Evolutionary conservation across 2,797 vertebrate genomes (phyloP).

Genomic region (Anniella stebbinsi): DNA sequence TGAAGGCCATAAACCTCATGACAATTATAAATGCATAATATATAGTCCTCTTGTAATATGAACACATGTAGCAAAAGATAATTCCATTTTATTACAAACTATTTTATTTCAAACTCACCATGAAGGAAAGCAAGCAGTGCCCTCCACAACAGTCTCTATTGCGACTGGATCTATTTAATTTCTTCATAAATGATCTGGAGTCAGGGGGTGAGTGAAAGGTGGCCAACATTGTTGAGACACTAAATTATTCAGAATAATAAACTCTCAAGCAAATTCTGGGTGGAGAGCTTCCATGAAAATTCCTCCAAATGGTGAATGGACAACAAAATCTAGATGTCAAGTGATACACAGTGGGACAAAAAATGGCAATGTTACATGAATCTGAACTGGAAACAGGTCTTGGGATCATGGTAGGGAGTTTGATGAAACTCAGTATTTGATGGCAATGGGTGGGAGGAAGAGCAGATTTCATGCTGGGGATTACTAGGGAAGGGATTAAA

Average conservation of each 20-base stretch:
- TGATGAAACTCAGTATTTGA: not conserved
- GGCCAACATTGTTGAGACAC: not conserved
- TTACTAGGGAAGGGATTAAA: not conserved
- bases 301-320: not conserved
- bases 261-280: not conserved
- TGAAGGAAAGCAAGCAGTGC: not conserved
- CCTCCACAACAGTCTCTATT: not conserved
- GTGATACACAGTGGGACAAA: not conserved
- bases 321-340: not conserved
- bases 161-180: not conserved
- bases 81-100: not conserved
- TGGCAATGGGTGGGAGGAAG: not conserved
- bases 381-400: not conserved
- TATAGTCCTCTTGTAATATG: not conserved
- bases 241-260: not conserved
- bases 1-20: conserved; percentile 42
- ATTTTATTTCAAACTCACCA: not conserved
- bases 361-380: not conserved
- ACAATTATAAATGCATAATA: conserved; percentile 36
- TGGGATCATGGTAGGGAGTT: not conserved
- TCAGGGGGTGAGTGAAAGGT: not conserved
- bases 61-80: accelerated
- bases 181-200: not conserved
- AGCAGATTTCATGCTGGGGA: not conserved
- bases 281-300: not conserved